Base-by-base conservation (phyloP, 2,888 invertebrate genomes). In the Noctuana brunneofusca region DNA sequence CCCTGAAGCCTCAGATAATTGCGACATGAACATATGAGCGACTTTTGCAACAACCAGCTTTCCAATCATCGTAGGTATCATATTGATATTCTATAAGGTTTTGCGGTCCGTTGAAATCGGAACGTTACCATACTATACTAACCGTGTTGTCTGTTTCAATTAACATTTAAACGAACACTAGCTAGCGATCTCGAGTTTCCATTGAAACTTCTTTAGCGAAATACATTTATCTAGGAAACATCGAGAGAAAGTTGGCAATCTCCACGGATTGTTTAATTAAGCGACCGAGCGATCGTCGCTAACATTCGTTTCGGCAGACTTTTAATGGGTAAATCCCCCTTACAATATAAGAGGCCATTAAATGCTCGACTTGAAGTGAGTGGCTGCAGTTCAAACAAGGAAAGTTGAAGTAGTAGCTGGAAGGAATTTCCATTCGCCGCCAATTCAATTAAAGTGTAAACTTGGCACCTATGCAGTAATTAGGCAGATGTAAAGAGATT, bases 261-360 rank as follows among this genome's bases (percentile, higher is more conserved):
- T 68, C 48, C 32, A 62, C 52, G 65, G 64, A 66, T 71, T 68
- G 68, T 72, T 73, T 70, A 74, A 75, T 74, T 73, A 71, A 69
- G 69, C 68, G 65, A 69, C 66, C 62, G 63, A 66, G 67, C 62
- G 65, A 68, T 68, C 69, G 66, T 65, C 69, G 65, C 66, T 68
- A 66, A 67, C 66, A 67, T 68, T 64, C 65, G 63, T 64, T 69
- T 66, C 60, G 56, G 64, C 58, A 58, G 60, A 54, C 53, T 58
- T 66, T 67, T 66, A 67, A 64, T 66, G 63, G 65, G 16, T 49
- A 56, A 65, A 64, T 65, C 63, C 67, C 63, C 65, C 64, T 68
- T 62, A 67, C 64, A 64, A 65, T 64, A 65, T 64, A 65, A 64
- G 35, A 66, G 64, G 67, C 59, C 64, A 66, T 68, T 68, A 68